phyloP scores from a whole-genome alignment of 2,797 vertebrate genomes.

The Pempheris klunzingeri region DNA sequence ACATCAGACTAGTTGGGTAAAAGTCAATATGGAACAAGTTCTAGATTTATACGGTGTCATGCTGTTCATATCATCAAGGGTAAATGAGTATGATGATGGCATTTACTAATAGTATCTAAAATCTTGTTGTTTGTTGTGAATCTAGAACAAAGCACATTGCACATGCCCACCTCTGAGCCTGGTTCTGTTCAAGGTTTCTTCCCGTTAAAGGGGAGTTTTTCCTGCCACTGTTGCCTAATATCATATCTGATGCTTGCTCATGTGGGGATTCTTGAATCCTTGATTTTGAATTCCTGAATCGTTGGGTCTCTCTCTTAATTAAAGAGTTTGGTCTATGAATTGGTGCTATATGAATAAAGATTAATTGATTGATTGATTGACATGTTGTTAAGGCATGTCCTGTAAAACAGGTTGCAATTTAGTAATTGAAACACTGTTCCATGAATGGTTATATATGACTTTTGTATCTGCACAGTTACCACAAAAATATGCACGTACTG shows the following conservation, averaged over 20 bases:
- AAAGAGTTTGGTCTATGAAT: no score
- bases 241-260: no score
- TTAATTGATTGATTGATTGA: no score
- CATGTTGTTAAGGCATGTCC: neutral
- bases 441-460: neutral
- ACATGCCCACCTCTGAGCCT: no score
- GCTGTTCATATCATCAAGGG: neutral
- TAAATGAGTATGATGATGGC: neutral
- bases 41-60: neutral
- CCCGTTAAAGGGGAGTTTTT: no score
- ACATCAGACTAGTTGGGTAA: neutral
- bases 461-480: neutral
- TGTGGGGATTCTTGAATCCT: no score
- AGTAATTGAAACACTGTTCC: neutral
- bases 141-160: neutral
- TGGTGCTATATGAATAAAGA: no score
- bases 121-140: neutral
- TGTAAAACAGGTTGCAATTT: neutral
- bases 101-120: neutral
- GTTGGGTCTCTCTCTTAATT: no score
- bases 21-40: conserved; percentile 13
- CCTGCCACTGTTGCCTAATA: no score
- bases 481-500: neutral
- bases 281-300: no score
- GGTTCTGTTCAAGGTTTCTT: no score